Evolutionary conservation across 2,113 vertebrate genomes (phyloP).

Genomic region (Phrynosoma blainvillii): DNA sequence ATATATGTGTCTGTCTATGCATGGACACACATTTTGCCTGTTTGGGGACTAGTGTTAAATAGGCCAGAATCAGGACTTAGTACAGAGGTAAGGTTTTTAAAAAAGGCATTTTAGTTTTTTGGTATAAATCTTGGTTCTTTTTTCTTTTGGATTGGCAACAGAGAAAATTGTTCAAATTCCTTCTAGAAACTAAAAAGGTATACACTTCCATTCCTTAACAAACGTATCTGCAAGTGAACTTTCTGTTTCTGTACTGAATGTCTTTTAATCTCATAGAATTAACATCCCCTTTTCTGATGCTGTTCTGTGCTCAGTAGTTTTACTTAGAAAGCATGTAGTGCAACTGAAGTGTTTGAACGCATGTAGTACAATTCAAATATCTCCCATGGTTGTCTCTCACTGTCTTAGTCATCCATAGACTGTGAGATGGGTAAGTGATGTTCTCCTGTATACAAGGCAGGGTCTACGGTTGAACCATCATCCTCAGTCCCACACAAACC

Average conservation of each 20-base stretch:
- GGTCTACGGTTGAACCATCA: too few relatives aligned
- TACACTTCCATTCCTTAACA: background rate
- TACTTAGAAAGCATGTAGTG: background rate
- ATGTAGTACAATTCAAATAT: too few relatives aligned
- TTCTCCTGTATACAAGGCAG: background rate
- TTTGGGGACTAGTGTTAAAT: background rate
- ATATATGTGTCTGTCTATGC: too few relatives aligned
- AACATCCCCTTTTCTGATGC: background rate
- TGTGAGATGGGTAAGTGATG: background rate
- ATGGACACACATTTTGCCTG: too few relatives aligned
- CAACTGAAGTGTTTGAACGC: background rate
- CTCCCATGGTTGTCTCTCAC: background rate
- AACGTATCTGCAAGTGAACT: background rate
- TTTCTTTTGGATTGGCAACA: too few relatives aligned
- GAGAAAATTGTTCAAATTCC: too few relatives aligned
- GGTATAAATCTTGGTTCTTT: too few relatives aligned
- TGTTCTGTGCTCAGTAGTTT: background rate
- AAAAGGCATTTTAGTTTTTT: too few relatives aligned
- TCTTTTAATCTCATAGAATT: background rate
- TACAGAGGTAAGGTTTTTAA: too few relatives aligned
- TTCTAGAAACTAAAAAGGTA: background rate
- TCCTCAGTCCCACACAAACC: too few relatives aligned
- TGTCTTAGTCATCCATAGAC: too few relatives aligned
- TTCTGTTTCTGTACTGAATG: background rate
- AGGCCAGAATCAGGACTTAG: background rate